Evolutionary conservation across 2,888 invertebrate species (phyloP).

Genomic region (Lepetodrilus schrolli): DNA sequence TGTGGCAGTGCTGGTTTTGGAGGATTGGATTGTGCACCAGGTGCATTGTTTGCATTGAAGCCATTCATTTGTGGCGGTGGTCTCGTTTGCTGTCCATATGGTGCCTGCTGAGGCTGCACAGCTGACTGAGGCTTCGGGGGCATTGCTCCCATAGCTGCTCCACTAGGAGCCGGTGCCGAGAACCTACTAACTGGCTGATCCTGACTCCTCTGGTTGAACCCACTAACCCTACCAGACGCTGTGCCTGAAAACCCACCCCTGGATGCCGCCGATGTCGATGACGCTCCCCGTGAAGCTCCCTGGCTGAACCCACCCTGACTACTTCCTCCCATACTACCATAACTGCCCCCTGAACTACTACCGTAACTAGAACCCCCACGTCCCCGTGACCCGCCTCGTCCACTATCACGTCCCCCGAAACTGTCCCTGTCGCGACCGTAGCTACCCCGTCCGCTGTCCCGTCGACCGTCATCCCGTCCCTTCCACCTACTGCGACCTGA

Average conservation of each 20-base stretch:
- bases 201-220: conserved; percentile 4
- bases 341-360: conserved; percentile 30
- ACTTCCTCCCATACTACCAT: conserved; percentile 6
- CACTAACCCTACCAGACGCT: neutral
- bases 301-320: conserved; percentile 12
- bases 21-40: neutral
- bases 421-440: conserved; percentile 31
- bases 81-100: neutral
- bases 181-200: too few species aligned
- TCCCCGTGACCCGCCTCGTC: conserved; percentile 20
- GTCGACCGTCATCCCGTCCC: conserved; percentile 36
- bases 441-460: conserved; percentile 36
- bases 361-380: conserved; percentile 14
- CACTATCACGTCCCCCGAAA: conserved; percentile 17
- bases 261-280: conserved; percentile 16
- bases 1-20: neutral
- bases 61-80: conserved; percentile 1
- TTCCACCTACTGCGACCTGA: conserved; percentile 48
- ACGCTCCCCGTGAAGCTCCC: conserved; percentile 2
- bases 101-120: conserved; percentile 14
- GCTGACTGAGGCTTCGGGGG: neutral
- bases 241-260: neutral
- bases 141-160: neutral
- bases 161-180: neutral
- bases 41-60: neutral